A percentile compares a stretch with the other conserved stretches of the same genome.
Evolutionary conservation across 1,140 invertebrate species (phyloP).

Genomic region (Drosophila oshimai): DNA sequence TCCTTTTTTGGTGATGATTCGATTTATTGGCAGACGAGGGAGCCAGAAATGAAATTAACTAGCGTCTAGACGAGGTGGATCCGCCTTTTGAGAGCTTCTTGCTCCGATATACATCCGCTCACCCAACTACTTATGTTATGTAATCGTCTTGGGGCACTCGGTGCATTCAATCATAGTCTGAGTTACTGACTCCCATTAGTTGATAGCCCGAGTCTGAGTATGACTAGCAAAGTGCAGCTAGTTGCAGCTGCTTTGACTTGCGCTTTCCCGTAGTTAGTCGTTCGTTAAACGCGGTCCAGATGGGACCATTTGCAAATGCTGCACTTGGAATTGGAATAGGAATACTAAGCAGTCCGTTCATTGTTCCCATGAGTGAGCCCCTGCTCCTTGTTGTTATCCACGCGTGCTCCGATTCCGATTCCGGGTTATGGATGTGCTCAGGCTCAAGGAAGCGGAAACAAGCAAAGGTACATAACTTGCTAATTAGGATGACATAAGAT

Average conservation of each 20-base stretch:
- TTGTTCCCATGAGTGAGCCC: background rate
- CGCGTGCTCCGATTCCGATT: background rate
- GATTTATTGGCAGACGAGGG: constrained; percentile 65
- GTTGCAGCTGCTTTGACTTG: constrained; percentile 23
- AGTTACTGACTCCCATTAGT: constrained; percentile 19
- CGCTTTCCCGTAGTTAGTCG: constrained; percentile 36
- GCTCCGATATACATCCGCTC: background rate
- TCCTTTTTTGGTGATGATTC: constrained; percentile 41
- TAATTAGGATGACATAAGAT: constrained; percentile 2
- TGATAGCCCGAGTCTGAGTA: background rate
- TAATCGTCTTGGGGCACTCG: constrained; percentile 7
- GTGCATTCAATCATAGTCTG: constrained; percentile 30
- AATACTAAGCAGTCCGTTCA: constrained; percentile 3
- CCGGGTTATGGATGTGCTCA: constrained; percentile 16
- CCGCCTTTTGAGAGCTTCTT: background rate
- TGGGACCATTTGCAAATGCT: constrained; percentile 30
- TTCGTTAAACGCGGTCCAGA: constrained; percentile 44
- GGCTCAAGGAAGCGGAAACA: background rate
- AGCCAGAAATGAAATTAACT: constrained; percentile 67
- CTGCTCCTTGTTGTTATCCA: constrained; percentile 5
- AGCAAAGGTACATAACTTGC: constrained; percentile 23
- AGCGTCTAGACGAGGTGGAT: constrained; percentile 48
- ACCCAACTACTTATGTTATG: constrained; percentile 7
- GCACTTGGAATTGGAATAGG: too few relatives aligned
- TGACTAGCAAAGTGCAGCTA: constrained; percentile 13